A percentile compares a stretch with the other conserved stretches of the same genome.
Conservation (phyloP, 2,113 vertebrate species). For the Garra rufa region DNA sequence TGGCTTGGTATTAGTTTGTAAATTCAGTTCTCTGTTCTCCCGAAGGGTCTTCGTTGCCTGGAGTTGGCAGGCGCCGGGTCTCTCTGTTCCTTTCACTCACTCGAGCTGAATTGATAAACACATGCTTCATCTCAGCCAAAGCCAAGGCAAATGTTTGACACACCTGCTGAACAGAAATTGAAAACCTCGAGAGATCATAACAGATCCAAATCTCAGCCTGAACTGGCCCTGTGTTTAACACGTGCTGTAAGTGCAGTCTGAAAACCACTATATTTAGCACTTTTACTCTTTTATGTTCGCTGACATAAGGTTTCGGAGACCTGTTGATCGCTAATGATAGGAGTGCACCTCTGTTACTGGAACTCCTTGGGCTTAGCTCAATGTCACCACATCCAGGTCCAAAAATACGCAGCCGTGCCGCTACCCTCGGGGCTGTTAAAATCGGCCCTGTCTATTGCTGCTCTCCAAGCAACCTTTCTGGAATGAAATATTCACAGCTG, state of each 20-base stretch:
- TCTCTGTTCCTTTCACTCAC: constrained; percentile 59
- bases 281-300: constrained; percentile 50
- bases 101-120: constrained; percentile 75
- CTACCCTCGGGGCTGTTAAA: constrained; percentile 50
- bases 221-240: constrained; percentile 38
- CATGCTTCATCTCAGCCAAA: constrained; percentile 72
- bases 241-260: constrained; percentile 31
- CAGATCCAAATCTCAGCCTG: constrained; percentile 56
- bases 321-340: constrained; percentile 52
- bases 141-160: constrained; percentile 84
- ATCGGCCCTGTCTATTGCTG: constrained; percentile 35
- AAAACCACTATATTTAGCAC: constrained; percentile 58
- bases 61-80: constrained; percentile 51
- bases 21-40: constrained; percentile 45
- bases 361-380: constrained; percentile 72
- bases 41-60: constrained; percentile 43
- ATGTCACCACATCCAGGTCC: constrained; percentile 65
- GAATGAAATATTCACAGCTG: constrained; percentile 81
- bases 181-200: constrained; percentile 75
- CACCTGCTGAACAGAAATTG: constrained; percentile 82
- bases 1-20: constrained; percentile 51
- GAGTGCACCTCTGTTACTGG: constrained; percentile 71
- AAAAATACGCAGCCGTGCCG: constrained; percentile 51
- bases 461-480: constrained; percentile 61
- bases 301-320: constrained; percentile 41